Evolutionary conservation across 1,140 invertebrate genomes (phyloP), one percentile per base, ranked within the genome.

Genomic region (Zaprionus nigranus): DNA sequence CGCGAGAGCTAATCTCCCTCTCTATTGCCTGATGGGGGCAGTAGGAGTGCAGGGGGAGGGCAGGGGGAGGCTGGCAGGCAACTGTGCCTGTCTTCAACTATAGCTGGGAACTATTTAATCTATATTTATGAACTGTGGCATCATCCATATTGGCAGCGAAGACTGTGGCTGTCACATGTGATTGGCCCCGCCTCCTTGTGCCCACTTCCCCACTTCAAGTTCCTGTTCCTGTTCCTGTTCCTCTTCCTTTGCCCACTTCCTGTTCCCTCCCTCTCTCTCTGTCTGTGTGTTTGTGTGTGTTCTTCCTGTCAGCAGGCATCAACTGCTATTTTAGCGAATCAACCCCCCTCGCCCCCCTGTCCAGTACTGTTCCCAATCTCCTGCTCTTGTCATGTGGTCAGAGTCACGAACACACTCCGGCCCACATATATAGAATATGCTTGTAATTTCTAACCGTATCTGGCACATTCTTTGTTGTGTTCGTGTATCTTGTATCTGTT

Each of bases 111-210:
- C 51, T 57, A 65, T 51, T 77, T 82, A 73, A 86, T 86, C 82
- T 87, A 87, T 87, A 86, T 86, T 86, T 86, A 86, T 86, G 82
- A 86, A 87, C 71, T 30, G 58, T n/a, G 34, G 12, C 40, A 30
- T 22, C 40, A 75, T 46, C 20, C 40, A 59, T 51, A 30, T 58
- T 36, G 30, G 30, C 30, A 30, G 28, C 12, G 43, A 1, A 11
- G 30, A 38, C 13, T 49, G 40, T 12, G 17, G 26, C 17, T 17
- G 12, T 53, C 59, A 64, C 54, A 79, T 79, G 58, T 82, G 80
- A 74, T 73, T 64, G 60, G 49, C 51, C 26, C 28, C 34, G 12
- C 26, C 5, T n/a, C 24, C 24, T 26, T 36, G 28, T 62, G 26
- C 26, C 34, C 38, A 36, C 38, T 36, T 36, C 51, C 58, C 6